A percentile compares a stretch with the other conserved stretches of the same genome.
phyloP scores from a whole-genome alignment of 1,140 invertebrate species.

The Drosophila erecta region DNA sequence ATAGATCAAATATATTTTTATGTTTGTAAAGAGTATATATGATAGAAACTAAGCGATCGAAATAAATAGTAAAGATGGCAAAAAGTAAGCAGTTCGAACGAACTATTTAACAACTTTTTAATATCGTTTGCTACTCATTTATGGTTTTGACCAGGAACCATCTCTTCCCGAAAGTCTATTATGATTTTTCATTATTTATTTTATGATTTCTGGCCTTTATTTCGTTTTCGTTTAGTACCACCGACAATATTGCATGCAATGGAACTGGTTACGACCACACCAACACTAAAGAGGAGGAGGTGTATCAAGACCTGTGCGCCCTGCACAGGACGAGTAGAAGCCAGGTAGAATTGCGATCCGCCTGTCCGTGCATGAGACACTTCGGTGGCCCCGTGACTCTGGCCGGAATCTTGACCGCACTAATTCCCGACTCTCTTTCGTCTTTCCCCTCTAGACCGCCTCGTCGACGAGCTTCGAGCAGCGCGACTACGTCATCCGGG shows the following conservation, averaged over 20 bases:
- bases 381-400: slow-evolving; percentile 11
- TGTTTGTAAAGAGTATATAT: too few relatives aligned
- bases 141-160: too few relatives aligned
- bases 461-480: slow-evolving; percentile 91
- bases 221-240: slow-evolving; percentile 71
- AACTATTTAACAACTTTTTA: too few relatives aligned
- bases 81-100: too few relatives aligned
- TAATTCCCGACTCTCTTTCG: slow-evolving; percentile 8
- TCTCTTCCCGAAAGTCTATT: slow-evolving; percentile 27
- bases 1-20: too few relatives aligned
- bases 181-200: slow-evolving; percentile 9
- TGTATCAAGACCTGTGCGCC: slow-evolving; percentile 85
- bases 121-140: too few relatives aligned
- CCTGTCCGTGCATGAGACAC: slow-evolving; percentile 46
- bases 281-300: slow-evolving; percentile 85
- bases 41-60: too few relatives aligned
- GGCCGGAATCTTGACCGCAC: slow-evolving; percentile 9
- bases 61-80: too few relatives aligned
- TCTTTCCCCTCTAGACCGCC: slow-evolving; percentile 84
- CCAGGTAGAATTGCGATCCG: slow-evolving; percentile 76
- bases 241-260: slow-evolving; percentile 84
- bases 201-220: slow-evolving; percentile 9
- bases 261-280: slow-evolving; percentile 83
- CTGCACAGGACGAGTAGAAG: slow-evolving; percentile 83
- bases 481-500: slow-evolving; percentile 97